Conservation (phyloP, 2,113 vertebrate species). For the Verasper variegatus region DNA sequence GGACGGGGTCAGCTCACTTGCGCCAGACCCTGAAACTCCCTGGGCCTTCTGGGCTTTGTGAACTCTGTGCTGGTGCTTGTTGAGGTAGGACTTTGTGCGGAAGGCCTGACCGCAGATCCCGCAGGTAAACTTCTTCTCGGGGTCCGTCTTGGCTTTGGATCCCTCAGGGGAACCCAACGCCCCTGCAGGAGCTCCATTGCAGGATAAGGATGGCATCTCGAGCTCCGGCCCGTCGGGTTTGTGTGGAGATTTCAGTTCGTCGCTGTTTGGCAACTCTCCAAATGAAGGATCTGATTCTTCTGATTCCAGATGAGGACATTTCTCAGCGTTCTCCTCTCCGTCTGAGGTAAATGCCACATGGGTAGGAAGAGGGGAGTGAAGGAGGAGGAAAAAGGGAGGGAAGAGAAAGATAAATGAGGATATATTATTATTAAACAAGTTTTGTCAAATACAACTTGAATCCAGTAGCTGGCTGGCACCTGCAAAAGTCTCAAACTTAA, state of each 20-base stretch:
- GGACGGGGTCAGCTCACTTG: conserved; percentile 89
- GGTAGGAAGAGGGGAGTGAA: conserved; percentile 2
- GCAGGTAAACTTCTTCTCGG: conserved; percentile 95
- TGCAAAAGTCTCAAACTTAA: conserved; percentile 40
- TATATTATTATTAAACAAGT: not conserved
- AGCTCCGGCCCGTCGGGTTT: conserved; percentile 90
- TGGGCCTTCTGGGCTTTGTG: conserved; percentile 88
- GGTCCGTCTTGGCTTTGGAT: conserved; percentile 91
- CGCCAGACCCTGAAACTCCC: conserved; percentile 61
- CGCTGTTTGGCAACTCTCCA: conserved; percentile 92
- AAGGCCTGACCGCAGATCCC: conserved; percentile 96
- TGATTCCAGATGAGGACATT: conserved; percentile 96
- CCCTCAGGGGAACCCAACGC: conserved; percentile 80
- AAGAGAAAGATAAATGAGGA: conserved; percentile 38
- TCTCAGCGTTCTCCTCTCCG: conserved; percentile 88
- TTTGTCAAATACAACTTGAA: conserved; percentile 10
- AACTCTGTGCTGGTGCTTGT: conserved; percentile 98
- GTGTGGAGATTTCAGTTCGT: conserved; percentile 92
- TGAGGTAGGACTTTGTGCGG: conserved; percentile 99
- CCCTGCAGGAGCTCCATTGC: conserved; percentile 83
- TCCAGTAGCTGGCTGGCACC: conserved; percentile 42
- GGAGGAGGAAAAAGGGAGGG: not conserved
- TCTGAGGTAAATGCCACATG: conserved; percentile 70
- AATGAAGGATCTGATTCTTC: conserved; percentile 95
- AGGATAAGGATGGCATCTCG: conserved; percentile 83